phyloP scores from a whole-genome alignment of 2,797 vertebrate genomes.

The Arremon brunneinucha region DNA sequence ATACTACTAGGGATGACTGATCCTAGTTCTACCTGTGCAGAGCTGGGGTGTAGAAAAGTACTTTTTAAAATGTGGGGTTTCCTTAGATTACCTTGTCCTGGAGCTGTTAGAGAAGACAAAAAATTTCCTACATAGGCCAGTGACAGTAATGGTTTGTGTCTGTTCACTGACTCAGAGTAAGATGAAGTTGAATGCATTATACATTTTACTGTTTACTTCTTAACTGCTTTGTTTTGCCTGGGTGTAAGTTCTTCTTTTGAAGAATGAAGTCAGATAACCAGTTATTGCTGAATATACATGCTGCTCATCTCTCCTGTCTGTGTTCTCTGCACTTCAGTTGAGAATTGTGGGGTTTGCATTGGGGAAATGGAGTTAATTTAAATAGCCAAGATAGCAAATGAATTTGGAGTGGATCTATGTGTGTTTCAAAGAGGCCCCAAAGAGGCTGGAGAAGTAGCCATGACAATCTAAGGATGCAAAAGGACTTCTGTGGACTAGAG shows the following conservation, averaged over 20 bases:
- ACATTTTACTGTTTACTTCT: not conserved
- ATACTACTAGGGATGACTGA: not conserved
- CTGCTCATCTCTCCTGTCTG: not conserved
- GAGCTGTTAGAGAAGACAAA: not conserved
- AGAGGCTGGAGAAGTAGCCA: not conserved
- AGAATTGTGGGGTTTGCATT: not conserved
- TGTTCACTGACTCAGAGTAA: not conserved
- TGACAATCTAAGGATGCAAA: not conserved
- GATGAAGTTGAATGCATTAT: not conserved
- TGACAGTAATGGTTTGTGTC: not conserved
- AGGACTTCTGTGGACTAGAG: not conserved
- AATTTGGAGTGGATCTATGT: not conserved
- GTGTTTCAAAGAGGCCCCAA: not conserved
- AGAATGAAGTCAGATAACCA: not conserved
- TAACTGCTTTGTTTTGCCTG: not conserved
- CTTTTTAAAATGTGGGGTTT: not conserved
- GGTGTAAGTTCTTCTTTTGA: not conserved
- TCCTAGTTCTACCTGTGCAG: not conserved
- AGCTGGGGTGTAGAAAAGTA: not conserved
- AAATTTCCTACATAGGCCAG: not conserved
- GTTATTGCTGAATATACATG: not conserved
- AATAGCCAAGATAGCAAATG: not conserved
- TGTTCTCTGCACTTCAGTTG: not conserved
- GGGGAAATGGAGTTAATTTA: not conserved
- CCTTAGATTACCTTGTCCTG: not conserved